Base-by-base conservation (phyloP, 2,113 vertebrate species). In the Tenrec ecaudatus region DNA sequence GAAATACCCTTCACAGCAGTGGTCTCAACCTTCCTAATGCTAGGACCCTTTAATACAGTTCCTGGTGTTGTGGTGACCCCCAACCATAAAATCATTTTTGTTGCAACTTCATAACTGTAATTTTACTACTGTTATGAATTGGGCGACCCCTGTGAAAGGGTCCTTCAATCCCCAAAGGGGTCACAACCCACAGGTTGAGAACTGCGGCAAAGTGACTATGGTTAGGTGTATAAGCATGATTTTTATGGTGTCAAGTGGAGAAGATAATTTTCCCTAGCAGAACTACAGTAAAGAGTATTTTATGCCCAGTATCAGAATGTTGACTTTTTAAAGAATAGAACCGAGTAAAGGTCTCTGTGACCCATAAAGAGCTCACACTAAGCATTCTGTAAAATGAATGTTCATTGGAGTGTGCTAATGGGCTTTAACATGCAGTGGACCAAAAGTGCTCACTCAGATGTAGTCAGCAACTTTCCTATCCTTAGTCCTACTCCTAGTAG, bases 371-470 rank as follows among this genome's bases (percentile, higher is more conserved):
- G 14, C 1, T 25, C 17, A 43, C 73, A 82, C 16, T 17, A 43
- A 81, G 69, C 69, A 96, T 75, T 82, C 89, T 79, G 69, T 12
- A 27, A 93, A 85, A 43, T 92, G 87, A 91, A 95, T 96, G 79
- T 71, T 82, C 95, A 89, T 94, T 92, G 96, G 85, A 73, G 29
- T 95, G 40, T 89, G 73, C 12, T 95, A 91, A 58, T 82, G 86
- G 69, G 33, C 96, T 97, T 95, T 95, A 94, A 88, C 91, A 95
- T 58, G n/a, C 23, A 93, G 89, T 10, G 27, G 91, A 95, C 92
- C 82, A 58, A 91, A 96, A 96, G n/a, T 92, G 93, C 81, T 96
- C 82, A 91, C 60, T 94, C 85, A 94, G 95, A 95, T 96, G 97
- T 92, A 84, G 97, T 97, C 86, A 96, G 81, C 90, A 98, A 22